Evolutionary conservation across 2,113 vertebrate genomes (phyloP).

Genomic region (Salvelinus sp.): DNA sequence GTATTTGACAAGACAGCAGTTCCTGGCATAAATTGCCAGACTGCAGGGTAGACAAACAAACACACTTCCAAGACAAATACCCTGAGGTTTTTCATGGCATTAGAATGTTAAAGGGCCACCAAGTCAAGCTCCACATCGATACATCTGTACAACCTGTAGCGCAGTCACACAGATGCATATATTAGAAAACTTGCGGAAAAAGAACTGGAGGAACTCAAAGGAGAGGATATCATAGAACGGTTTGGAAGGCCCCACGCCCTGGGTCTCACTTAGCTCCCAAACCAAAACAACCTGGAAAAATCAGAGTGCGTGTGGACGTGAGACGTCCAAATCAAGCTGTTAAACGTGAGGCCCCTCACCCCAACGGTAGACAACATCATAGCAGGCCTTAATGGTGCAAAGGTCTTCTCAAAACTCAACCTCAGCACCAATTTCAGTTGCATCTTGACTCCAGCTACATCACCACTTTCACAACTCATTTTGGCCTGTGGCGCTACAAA

Average conservation of each 20-base stretch:
- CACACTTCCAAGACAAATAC: neutral
- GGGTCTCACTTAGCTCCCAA: neutral
- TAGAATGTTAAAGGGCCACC: neutral
- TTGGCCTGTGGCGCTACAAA: neutral
- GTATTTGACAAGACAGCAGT: neutral
- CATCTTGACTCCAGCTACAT: too few relatives aligned
- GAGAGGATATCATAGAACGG: neutral
- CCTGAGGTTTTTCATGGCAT: neutral
- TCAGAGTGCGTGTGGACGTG: neutral
- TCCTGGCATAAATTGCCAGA: neutral
- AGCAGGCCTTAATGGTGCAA: conserved; percentile 7
- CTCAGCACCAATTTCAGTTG: too few relatives aligned
- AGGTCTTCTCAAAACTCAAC: conserved; percentile 13
- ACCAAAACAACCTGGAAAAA: neutral
- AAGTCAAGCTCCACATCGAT: neutral
- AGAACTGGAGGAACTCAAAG: conserved; percentile 3
- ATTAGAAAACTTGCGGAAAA: neutral
- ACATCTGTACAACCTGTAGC: neutral
- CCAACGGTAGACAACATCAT: conserved; percentile 17
- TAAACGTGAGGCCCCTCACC: conserved; percentile 3
- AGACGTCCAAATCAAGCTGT: conserved; percentile 2
- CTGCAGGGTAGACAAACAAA: neutral
- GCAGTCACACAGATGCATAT: neutral
- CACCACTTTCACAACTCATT: conserved; percentile 1
- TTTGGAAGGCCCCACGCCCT: conserved; percentile 7